Base-by-base conservation (phyloP, 2,113 vertebrate species). In the Oryzias javanicus region DNA sequence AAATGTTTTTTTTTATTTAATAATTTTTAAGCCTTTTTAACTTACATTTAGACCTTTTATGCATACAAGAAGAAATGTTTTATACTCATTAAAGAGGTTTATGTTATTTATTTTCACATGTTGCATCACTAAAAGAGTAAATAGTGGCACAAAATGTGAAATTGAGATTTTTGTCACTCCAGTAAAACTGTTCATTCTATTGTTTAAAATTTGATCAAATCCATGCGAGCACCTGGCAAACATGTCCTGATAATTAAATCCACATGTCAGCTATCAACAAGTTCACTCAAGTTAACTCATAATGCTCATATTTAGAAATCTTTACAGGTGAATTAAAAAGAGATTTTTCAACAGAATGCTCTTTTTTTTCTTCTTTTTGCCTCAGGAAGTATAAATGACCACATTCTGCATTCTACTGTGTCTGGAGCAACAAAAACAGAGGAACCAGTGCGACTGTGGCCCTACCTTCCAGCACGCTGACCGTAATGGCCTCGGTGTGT, bases 381-480 rank as follows among this genome's bases (percentile, higher is more conserved):
- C 44, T n/a, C 5, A n/a, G 6, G n/a, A 46, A n/a, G 15, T 17
- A 46, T 4, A n/a, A 5, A 45, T 42, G 12, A 42, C 42, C 42
- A 14, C 42, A 42, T 15, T 14, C 15, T 15, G 42, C 15, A 42
- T 15, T 14, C 42, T 56, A 51, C 47, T 46, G 25, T 46, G 18
- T 65, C 6, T 52, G 46, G 8, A 17, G 6, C 29, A 62, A 19
- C 6, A 10, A 10, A 60, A 56, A 55, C 14, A 42, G 7, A 12
- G 25, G n/a, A 1, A 40, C 22, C 6, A 49, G 4, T 41, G 46
- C 46, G 55, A 10, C 4, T 4, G 3, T 6, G 5, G 25, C 55
- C 89, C 3, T 96, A 99, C 97, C 97, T 95, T 91, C 93, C 3
- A 97, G 89, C 47, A 98, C 88, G 5, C 95, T 98, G 46, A 69